Percentiles rank a stretch among this genome's conserved stretches.
phyloP scores from a whole-genome alignment of 2,888 invertebrate species.

The Acleris laterana region DNA sequence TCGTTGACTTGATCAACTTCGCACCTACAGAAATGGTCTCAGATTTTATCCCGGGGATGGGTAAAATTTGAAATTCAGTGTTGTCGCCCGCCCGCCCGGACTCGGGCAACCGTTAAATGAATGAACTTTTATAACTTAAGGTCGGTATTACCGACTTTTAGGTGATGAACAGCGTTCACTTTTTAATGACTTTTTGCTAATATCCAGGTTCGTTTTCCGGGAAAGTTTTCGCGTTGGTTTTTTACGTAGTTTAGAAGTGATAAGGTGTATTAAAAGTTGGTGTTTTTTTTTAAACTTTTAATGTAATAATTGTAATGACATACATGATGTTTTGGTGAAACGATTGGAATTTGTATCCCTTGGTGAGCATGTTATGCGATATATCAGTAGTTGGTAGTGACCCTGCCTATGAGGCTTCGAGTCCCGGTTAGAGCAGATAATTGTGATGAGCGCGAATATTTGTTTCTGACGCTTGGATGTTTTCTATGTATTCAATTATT shows the following conservation, averaged over 20 bases:
- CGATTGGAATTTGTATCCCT: too few relatives aligned
- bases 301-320: neutral
- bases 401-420: too few relatives aligned
- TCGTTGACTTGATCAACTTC: neutral
- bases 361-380: too few relatives aligned
- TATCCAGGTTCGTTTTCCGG: constrained; percentile 68
- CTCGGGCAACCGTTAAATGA: constrained; percentile 82
- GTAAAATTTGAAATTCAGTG: constrained; percentile 71
- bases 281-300: neutral
- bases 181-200: constrained; percentile 85
- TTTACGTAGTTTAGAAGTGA: constrained; percentile 25
- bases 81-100: constrained; percentile 52
- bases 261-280: constrained; percentile 1
- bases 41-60: constrained; percentile 39
- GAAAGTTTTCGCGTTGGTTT: constrained; percentile 23
- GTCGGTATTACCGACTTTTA: constrained; percentile 77
- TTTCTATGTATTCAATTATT: too few relatives aligned
- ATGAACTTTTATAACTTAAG: constrained; percentile 83
- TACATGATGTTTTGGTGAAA: neutral
- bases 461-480: too few relatives aligned
- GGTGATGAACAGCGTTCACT: constrained; percentile 80
- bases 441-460: too few relatives aligned
- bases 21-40: neutral
- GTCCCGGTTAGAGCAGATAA: too few relatives aligned
- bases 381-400: too few relatives aligned